Base-by-base conservation (phyloP, 2,888 invertebrate genomes). In the Hymenopus coronatus region DNA sequence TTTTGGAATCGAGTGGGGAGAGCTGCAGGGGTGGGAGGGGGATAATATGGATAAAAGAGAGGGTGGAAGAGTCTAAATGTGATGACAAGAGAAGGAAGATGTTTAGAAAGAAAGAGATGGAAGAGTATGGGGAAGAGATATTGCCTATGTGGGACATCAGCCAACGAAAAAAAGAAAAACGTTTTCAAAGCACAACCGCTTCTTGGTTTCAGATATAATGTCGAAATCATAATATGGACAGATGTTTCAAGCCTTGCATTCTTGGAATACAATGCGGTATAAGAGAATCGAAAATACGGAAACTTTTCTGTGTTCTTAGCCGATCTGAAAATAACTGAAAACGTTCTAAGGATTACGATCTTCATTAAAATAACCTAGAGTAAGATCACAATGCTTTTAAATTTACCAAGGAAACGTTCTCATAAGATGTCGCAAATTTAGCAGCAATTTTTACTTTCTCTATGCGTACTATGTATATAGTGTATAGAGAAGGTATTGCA, bases 41-140 rank as follows among this genome's bases (percentile, higher is more conserved):
- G 83, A 87, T 87, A 89, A 89, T 89, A 85, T 89, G 87, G 89
- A 89, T 89, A 87, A 89, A 89, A 88, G 89, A 89, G 85, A 82
- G 88, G 81, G 46, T n/a, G 88, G 20, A 54, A 28, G 83, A 70
- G 28, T 70, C 54, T 70, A 70, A 70, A 70, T 70, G 88, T 82
- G 85, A 88, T 40, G 83, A 85, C 85, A 85, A 85, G 85, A 54
- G 40, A 85, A 46, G 82, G 85, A 82, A 46, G 88, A 84, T 82
- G 84, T 84, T 84, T 40, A 83, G 81, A 15, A 88, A 25, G 28
- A 89, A 70, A 86, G 28, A 86, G 70, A 30, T 33, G 25, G 82
- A 46, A 0, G 15, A 28, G 81, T n/a, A 46, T n/a, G 87, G 87
- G 86, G 70, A 40, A 28, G n/a, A 82, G 87, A 87, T 87, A 87